Conservation (phyloP, 2,113 vertebrate genomes). For the Pedionomus torquatus region DNA sequence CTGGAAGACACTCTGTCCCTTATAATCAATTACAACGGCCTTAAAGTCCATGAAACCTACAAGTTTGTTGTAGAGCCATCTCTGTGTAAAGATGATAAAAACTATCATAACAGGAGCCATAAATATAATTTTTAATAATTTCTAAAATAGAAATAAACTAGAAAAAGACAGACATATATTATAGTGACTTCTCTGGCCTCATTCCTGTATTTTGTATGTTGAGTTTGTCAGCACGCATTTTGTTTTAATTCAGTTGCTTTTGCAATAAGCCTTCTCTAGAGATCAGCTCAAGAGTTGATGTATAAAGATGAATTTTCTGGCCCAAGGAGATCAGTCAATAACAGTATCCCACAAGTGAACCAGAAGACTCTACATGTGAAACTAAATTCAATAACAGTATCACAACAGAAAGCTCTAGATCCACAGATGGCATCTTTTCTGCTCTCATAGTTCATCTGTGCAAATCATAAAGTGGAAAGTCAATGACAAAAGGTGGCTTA, state of each 20-base stretch:
- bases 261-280: slow-evolving; percentile 11
- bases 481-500: slow-evolving; percentile 12
- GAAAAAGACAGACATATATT: not conserved
- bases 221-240: not conserved
- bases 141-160: not conserved
- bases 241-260: slow-evolving; percentile 51
- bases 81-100: not conserved
- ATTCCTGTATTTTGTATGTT: not conserved
- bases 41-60: not conserved
- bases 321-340: slow-evolving; percentile 56
- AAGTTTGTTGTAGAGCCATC: not conserved
- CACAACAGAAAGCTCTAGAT: slow-evolving; percentile 41
- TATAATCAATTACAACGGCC: not conserved
- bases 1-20: not conserved
- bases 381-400: slow-evolving; percentile 55
- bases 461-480: slow-evolving; percentile 5
- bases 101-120: not conserved
- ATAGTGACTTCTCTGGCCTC: not conserved
- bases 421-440: not conserved
- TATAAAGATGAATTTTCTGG: slow-evolving; percentile 64
- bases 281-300: not conserved
- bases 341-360: slow-evolving; percentile 40
- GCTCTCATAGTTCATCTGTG: not conserved
- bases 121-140: not conserved
- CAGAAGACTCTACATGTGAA: slow-evolving; percentile 43